Conservation (phyloP, 2,797 vertebrate genomes). For the Pangasius krempfi region DNA sequence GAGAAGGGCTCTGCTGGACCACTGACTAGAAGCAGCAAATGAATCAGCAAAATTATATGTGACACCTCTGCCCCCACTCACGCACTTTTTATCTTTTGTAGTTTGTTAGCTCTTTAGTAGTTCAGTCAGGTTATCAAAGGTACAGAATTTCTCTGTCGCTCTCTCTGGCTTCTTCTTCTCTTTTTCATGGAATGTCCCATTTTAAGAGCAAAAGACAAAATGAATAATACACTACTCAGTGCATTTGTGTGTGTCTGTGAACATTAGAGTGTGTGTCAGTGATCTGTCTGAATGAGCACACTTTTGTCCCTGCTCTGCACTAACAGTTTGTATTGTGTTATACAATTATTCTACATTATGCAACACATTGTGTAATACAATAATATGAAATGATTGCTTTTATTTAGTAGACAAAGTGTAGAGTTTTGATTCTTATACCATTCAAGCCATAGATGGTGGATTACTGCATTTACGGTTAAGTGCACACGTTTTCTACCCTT, state of each 20-base stretch:
- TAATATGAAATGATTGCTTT: not conserved
- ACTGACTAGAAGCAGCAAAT: constrained; percentile 46
- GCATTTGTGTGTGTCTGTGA: constrained; percentile 14
- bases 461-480: not conserved
- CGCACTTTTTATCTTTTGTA: not conserved
- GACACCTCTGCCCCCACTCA: constrained; percentile 13
- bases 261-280: constrained; percentile 6
- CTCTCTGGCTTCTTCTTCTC: not conserved
- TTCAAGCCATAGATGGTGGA: not conserved
- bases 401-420: not conserved
- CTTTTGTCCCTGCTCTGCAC: constrained; percentile 9
- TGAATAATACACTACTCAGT: not conserved
- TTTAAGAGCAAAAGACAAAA: constrained; percentile 4
- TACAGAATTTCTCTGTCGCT: not conserved
- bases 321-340: not conserved
- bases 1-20: constrained; percentile 44
- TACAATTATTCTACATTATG: constrained; percentile 3
- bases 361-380: not conserved
- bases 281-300: not conserved
- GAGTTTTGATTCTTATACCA: not conserved
- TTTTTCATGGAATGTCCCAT: not conserved
- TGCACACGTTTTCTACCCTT: not conserved
- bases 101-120: not conserved
- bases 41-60: constrained; percentile 49
- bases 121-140: constrained; percentile 9